Evolutionary conservation across 2,113 vertebrate species (phyloP).

Genomic region (Ictidomys tridecemlineatus): DNA sequence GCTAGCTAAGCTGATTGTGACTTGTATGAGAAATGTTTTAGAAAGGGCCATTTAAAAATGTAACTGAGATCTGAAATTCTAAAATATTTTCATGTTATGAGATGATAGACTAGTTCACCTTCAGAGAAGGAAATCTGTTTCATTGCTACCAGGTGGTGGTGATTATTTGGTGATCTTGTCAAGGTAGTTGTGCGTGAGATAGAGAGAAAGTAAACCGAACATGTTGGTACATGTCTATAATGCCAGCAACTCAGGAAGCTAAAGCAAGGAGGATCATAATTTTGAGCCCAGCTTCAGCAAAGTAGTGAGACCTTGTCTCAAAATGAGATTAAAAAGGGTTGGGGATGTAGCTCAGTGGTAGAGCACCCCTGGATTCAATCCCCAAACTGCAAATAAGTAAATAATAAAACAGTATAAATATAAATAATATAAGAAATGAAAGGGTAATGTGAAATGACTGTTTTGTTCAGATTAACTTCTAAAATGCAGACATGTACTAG

Average conservation of each 20-base stretch:
- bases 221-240: no score
- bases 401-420: no score
- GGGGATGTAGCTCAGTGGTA: no score
- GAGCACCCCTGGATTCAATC: no score
- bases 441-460: background rate
- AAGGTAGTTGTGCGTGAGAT: background rate
- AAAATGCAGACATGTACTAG: background rate
- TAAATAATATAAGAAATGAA: no score
- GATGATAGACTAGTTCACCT: background rate
- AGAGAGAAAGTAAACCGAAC: background rate
- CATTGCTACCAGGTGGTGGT: background rate
- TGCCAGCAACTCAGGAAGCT: no score
- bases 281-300: no score
- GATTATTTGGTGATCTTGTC: background rate
- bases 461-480: background rate
- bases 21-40: conserved; percentile 28
- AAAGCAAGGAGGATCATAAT: no score
- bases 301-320: no score
- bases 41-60: conserved; percentile 17
- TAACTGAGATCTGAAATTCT: conserved; percentile 18
- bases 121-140: background rate
- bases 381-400: no score
- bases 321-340: no score
- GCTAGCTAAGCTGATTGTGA: conserved; percentile 16
- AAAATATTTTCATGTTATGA: conserved; percentile 14